Percentiles rank a stretch among this genome's conserved stretches.
Conservation (phyloP, 2,797 vertebrate species). For the Labeo calbasu region DNA sequence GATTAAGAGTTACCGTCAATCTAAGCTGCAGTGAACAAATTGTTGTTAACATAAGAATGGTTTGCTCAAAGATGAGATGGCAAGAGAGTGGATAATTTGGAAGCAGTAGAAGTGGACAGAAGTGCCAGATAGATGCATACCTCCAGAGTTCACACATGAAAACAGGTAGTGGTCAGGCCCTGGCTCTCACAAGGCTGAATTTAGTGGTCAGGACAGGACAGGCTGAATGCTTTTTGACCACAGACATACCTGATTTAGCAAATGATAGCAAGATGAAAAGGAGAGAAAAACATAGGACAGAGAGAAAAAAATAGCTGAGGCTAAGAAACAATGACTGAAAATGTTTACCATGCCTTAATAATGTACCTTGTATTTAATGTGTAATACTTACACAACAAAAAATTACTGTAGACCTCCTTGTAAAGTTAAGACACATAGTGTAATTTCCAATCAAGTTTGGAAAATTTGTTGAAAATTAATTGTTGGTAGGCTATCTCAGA, state of each 20-base stretch:
- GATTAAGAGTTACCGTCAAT: background rate
- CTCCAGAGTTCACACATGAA: background rate
- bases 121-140: background rate
- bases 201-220: conserved; percentile 21
- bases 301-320: background rate
- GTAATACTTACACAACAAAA: no score
- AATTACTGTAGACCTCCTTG: no score
- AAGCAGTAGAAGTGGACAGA: background rate
- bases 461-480: no score
- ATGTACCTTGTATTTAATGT: no score
- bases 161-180: background rate
- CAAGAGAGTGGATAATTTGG: background rate
- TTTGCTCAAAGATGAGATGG: background rate
- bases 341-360: no score
- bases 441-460: no score
- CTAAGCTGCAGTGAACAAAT: background rate
- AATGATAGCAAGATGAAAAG: background rate
- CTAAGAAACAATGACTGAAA: background rate
- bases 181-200: background rate
- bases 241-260: conserved; percentile 8
- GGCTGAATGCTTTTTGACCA: no score
- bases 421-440: no score
- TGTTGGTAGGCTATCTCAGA: no score
- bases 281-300: background rate
- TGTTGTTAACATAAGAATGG: background rate